These are phyloP conservation scores for Leptinotarsa undecemlineata DNA, from an alignment of 1,140 invertebrate genomes.

Conservation along the genomic window DNA sequence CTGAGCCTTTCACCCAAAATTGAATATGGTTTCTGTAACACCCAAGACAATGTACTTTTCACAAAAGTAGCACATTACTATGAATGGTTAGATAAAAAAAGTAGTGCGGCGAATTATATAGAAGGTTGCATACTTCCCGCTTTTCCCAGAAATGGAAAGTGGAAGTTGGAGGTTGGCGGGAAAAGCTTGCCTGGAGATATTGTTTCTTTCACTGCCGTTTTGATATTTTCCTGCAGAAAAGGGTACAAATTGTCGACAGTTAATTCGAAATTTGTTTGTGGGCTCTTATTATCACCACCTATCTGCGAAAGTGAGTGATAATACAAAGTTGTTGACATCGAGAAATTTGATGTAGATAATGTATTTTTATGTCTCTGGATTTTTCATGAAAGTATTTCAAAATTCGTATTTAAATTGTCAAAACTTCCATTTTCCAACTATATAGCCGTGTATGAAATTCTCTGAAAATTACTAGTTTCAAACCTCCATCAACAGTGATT, in stretches of 20 bases:
- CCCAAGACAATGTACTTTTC: not conserved
- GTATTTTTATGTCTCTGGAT: no score
- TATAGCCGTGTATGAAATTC: no score
- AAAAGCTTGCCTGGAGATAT: not conserved
- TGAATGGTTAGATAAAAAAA: constrained; percentile 1
- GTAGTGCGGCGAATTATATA: not conserved
- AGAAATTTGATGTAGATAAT: no score
- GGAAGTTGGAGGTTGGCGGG: not conserved
- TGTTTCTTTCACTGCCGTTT: not conserved
- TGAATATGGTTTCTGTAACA: not conserved
- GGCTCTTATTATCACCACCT: not conserved
- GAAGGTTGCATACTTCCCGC: not conserved
- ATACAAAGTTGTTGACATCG: no score
- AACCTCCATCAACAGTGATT: no score
- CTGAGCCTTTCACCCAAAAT: not conserved
- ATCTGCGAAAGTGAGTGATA: not conserved
- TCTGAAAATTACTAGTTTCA: no score
- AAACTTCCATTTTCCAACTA: no score
- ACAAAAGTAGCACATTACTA: constrained; percentile 7
- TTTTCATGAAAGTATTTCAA: no score
- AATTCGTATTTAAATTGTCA: no score
- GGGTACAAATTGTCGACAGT: not conserved
- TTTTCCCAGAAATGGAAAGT: not conserved
- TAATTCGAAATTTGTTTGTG: constrained; percentile 1
- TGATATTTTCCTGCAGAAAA: not conserved